These are phyloP conservation scores for Philereme transversata DNA, from an alignment of 2,888 invertebrate genomes.

Conservation along the genomic window DNA sequence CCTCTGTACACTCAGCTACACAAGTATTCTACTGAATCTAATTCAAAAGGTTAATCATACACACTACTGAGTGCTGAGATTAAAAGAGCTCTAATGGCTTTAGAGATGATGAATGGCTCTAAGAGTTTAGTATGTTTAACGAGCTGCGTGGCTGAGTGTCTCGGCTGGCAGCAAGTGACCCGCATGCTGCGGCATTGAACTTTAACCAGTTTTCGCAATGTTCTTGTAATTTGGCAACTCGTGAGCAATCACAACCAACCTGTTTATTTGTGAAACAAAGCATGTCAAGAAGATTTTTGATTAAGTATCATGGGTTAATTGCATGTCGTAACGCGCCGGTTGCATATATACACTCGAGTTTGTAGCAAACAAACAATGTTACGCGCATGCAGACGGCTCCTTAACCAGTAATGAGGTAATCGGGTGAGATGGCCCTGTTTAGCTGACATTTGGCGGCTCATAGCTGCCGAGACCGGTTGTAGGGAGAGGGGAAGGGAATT, in stretches of 20 bases:
- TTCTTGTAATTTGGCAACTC: conserved; percentile 1
- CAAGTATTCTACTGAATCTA: neutral
- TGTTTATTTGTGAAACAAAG: neutral
- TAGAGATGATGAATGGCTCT: too few species aligned
- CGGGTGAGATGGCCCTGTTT: conserved; percentile 10
- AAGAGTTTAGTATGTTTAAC: neutral
- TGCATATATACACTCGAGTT: neutral
- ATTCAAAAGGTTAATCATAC: too few species aligned
- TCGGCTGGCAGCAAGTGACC: conserved; percentile 9
- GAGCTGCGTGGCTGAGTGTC: conserved; percentile 9
- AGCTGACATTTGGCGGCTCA: conserved; percentile 7
- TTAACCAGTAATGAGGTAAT: conserved; percentile 7
- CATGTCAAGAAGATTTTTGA: too few species aligned
- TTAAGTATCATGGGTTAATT: too few species aligned
- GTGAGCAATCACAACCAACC: neutral
- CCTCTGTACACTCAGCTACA: conserved; percentile 6
- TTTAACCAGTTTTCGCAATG: conserved; percentile 9
- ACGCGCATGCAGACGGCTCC: conserved; percentile 3
- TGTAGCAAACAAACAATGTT: neutral
- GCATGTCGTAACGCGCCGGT: neutral
- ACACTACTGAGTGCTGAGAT: neutral
- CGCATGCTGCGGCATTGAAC: conserved; percentile 12
- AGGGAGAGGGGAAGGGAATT: neutral
- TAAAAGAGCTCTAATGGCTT: neutral
- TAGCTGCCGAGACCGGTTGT: too few species aligned